phyloP scores from a whole-genome alignment of 2,888 invertebrate genomes.

The Allolobophora icterica region DNA sequence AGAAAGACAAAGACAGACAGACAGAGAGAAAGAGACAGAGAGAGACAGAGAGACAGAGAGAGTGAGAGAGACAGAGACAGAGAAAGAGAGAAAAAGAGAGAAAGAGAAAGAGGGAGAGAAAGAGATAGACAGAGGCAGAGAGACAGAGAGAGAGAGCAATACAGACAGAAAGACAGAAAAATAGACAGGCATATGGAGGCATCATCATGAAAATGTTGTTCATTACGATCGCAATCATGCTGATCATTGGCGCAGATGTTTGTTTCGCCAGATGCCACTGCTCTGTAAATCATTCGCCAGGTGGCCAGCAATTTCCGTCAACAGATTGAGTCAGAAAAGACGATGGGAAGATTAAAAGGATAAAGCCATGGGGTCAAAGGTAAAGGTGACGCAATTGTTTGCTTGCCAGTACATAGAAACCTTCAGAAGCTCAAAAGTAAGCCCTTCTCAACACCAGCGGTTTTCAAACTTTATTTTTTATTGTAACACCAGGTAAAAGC shows the following conservation, averaged over 20 bases:
- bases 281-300: not conserved
- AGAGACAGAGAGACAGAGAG: too few species aligned
- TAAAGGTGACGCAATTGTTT: not conserved
- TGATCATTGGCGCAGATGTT: not conserved
- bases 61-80: not conserved
- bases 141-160: too few species aligned
- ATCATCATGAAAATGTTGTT: not conserved
- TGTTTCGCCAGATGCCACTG: not conserved
- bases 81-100: too few species aligned
- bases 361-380: not conserved
- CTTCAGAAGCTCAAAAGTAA: not conserved
- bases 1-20: too few species aligned
- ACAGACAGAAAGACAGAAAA: not conserved
- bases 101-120: too few species aligned
- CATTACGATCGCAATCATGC: not conserved
- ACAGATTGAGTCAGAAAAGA: not conserved
- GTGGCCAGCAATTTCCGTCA: not conserved
- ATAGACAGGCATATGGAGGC: too few species aligned
- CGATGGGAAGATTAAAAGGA: not conserved
- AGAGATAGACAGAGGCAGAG: too few species aligned
- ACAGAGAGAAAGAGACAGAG: too few species aligned
- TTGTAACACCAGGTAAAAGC: too few species aligned
- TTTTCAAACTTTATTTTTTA: too few species aligned
- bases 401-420: not conserved
- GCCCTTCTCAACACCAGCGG: too few species aligned